Conservation (phyloP, 2,113 vertebrate species). For the Callaeas wilsoni region DNA sequence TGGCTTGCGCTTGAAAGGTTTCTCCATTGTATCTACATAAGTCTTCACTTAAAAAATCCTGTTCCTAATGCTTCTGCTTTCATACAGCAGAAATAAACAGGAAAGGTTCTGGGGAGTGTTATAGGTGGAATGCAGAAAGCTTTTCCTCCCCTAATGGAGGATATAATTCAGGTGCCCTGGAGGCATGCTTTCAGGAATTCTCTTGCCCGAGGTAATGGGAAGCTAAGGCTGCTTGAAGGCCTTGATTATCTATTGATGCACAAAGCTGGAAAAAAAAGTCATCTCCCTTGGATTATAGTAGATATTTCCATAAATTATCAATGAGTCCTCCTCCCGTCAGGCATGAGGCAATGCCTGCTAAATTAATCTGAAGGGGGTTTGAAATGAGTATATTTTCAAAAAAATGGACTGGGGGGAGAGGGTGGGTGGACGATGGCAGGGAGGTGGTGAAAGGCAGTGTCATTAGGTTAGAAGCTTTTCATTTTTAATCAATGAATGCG, state of each 20-base stretch:
- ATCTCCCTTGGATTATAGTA: constrained; percentile 94
- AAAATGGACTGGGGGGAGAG: not conserved
- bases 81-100: constrained; percentile 82
- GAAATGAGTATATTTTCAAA: constrained; percentile 62
- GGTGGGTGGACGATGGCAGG: constrained; percentile 65
- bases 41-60: constrained; percentile 88
- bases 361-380: constrained; percentile 78
- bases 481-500: constrained; percentile 87
- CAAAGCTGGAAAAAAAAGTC: constrained; percentile 96
- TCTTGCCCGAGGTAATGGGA: constrained; percentile 99
- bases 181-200: constrained; percentile 99
- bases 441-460: constrained; percentile 71
- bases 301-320: constrained; percentile 99
- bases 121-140: constrained; percentile 90
- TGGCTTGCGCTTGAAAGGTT: constrained; percentile 81
- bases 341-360: constrained; percentile 79
- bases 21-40: constrained; percentile 87
- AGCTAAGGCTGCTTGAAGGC: constrained; percentile 96
- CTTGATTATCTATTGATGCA: constrained; percentile 99
- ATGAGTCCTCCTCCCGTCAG: constrained; percentile 86
- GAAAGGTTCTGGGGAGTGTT: constrained; percentile 88
- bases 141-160: constrained; percentile 96
- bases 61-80: constrained; percentile 83
- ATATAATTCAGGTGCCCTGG: constrained; percentile 99
- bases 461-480: constrained; percentile 82